phyloP scores from a whole-genome alignment of 2,113 vertebrate genomes.

The Semnornis frantzii region DNA sequence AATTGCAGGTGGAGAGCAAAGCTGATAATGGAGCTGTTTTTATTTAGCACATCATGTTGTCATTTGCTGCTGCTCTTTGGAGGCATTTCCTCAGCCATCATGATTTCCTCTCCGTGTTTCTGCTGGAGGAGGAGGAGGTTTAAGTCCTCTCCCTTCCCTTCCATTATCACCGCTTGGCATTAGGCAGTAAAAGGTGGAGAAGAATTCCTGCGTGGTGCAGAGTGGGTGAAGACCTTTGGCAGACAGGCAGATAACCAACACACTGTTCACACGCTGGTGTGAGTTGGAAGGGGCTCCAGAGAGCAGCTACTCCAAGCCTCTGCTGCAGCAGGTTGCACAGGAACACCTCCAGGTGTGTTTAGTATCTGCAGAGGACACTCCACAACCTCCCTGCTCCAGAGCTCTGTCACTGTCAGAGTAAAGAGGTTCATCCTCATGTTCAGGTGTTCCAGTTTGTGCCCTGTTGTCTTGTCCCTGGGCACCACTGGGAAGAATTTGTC shows the following conservation, averaged over 20 bases:
- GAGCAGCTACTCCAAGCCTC: no score
- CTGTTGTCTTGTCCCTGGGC: no score
- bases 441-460: no score
- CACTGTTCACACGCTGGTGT: no score
- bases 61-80: not conserved
- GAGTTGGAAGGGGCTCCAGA: no score
- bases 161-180: fast-evolving
- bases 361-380: no score
- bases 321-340: no score
- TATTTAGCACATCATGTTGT: not conserved
- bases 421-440: no score
- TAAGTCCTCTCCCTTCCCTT: not conserved
- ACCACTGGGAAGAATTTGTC: no score
- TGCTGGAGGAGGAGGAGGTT: not conserved
- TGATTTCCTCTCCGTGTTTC: fast-evolving
- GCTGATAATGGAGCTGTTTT: not conserved
- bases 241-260: not conserved
- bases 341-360: no score
- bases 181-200: not conserved
- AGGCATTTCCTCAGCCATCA: not conserved
- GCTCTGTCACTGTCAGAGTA: no score
- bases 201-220: fast-evolving
- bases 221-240: not conserved
- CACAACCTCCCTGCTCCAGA: no score
- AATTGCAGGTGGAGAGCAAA: slow-evolving; percentile 4